Conservation (phyloP, 1,140 invertebrate genomes). For the Bombus pascuorum region DNA sequence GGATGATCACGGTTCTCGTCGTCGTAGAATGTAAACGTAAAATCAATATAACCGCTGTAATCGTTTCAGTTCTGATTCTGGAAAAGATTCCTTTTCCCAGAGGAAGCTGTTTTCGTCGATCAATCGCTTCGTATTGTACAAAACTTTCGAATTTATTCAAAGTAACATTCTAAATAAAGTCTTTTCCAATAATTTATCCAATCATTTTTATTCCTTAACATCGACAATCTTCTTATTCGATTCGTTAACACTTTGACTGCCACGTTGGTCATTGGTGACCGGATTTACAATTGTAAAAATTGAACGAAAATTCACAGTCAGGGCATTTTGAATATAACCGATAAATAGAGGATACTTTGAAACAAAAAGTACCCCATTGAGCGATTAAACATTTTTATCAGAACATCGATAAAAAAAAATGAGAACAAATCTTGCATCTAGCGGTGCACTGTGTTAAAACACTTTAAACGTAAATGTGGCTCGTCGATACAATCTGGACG, state of each 20-base stretch:
- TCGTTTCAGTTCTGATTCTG: not conserved
- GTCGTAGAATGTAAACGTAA: not conserved
- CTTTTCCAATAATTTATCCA: not conserved
- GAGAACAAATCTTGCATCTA: no score
- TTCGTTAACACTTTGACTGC: not conserved
- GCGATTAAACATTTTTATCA: no score
- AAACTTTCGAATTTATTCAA: slow-evolving; percentile 20
- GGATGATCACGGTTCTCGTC: not conserved
- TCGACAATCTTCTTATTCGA: not conserved
- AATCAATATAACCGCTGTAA: not conserved
- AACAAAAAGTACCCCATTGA: no score
- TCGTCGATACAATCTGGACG: no score
- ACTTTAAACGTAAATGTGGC: no score
- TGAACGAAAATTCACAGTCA: no score
- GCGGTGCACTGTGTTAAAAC: no score
- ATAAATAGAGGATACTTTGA: no score
- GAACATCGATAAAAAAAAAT: no score
- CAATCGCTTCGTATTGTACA: slow-evolving; percentile 32
- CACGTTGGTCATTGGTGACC: no score
- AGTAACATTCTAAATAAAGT: slow-evolving; percentile 29
- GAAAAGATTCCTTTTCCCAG: not conserved
- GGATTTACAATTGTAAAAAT: no score
- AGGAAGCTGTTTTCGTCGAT: not conserved
- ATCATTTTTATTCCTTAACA: not conserved
- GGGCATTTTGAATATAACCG: no score